These are phyloP conservation scores for Willisornis vidua DNA, from an alignment of 2,113 vertebrate genomes.

Conservation along the genomic window DNA sequence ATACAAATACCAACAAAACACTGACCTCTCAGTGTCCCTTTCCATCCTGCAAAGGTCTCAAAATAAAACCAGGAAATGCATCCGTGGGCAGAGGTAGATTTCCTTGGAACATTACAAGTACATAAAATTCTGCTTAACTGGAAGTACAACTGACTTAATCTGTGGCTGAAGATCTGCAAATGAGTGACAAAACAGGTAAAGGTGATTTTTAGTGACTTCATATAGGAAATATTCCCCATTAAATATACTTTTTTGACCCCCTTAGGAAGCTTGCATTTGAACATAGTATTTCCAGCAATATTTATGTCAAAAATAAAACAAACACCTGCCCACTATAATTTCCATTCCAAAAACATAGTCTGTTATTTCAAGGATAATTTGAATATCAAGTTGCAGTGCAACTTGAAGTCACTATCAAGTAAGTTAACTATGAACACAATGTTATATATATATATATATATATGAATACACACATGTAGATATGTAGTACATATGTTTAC, in stretches of 20 bases:
- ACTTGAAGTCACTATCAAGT: not conserved
- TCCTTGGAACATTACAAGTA: not conserved
- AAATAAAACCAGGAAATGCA: not conserved
- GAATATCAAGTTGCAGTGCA: not conserved
- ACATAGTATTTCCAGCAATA: not conserved
- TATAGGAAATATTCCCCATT: not conserved
- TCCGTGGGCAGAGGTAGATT: not conserved
- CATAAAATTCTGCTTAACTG: not conserved
- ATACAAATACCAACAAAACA: not conserved
- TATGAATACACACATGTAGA: not conserved
- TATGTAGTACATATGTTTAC: accelerated
- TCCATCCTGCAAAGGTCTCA: not conserved
- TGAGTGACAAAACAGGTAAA: not conserved
- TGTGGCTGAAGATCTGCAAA: not conserved
- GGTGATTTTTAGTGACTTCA: not conserved
- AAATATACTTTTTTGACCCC: not conserved
- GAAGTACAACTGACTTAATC: not conserved
- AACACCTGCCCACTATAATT: not conserved
- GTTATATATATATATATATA: not conserved
- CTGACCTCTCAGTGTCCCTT: not conserved
- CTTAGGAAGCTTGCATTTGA: not conserved
- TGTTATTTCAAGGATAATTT: not conserved
- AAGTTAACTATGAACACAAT: not conserved
- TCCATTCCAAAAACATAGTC: not conserved
- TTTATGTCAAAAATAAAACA: not conserved